Percentiles rank a stretch among this genome's conserved stretches.
Conservation (phyloP, 2,888 invertebrate species). For the Epicampocera succincta region DNA sequence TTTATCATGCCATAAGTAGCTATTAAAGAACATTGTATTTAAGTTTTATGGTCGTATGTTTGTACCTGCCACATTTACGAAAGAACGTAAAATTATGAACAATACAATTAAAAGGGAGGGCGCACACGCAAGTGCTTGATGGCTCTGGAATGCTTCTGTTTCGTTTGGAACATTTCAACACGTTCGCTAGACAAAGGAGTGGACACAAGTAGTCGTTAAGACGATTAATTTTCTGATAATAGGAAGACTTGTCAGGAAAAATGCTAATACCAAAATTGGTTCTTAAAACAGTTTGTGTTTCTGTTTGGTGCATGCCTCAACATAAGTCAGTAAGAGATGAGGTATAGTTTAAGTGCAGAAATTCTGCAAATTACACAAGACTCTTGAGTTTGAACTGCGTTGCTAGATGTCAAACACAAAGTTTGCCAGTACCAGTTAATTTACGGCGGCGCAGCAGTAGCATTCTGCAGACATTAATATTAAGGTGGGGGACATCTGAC, state of each 20-base stretch:
- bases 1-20: constrained; percentile 65
- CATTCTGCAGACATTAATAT: no score
- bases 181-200: constrained; percentile 54
- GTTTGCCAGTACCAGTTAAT: no score
- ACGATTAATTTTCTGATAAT: constrained; percentile 32
- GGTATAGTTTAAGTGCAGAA: not conserved
- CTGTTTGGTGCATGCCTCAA: not conserved
- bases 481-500: no score
- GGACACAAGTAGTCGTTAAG: constrained; percentile 42
- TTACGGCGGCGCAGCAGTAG: no score
- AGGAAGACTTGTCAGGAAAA: constrained; percentile 11
- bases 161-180: constrained; percentile 46
- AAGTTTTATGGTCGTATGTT: constrained; percentile 14
- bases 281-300: not conserved
- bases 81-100: constrained; percentile 54
- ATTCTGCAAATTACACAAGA: no score
- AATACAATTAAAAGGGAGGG: not conserved
- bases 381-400: no score
- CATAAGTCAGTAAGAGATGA: not conserved
- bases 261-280: not conserved
- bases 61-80: constrained; percentile 49
- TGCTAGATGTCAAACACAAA: no score
- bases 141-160: constrained; percentile 36
- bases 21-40: constrained; percentile 42
- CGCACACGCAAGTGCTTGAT: constrained; percentile 23